phyloP scores from a whole-genome alignment of 2,113 vertebrate genomes.

The Ardeotis arabs region DNA sequence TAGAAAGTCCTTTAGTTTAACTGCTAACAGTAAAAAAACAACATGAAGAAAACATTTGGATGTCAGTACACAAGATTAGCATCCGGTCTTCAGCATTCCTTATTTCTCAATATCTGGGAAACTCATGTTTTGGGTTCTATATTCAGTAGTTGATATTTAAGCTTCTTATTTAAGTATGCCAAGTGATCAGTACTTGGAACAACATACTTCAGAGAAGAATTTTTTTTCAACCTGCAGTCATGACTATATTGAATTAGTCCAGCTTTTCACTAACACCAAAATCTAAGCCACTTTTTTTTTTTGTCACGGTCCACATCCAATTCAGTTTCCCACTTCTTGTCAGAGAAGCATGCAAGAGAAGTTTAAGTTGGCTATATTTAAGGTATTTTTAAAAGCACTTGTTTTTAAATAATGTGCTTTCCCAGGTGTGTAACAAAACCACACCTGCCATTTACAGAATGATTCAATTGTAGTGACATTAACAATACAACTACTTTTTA shows the following conservation, averaged over 20 bases:
- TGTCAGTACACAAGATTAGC: not conserved
- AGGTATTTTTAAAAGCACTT: not conserved
- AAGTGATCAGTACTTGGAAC: not conserved
- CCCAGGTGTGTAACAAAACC: not conserved
- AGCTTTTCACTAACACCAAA: not conserved
- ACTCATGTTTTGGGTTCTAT: fast-evolving
- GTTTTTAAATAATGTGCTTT: not conserved
- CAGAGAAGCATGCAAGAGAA: not conserved
- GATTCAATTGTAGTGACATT: fast-evolving
- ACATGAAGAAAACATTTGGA: fast-evolving
- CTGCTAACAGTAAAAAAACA: not conserved
- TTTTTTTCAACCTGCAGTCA: not conserved
- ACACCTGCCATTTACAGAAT: not conserved
- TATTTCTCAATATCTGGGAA: not conserved
- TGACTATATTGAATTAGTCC: not conserved
- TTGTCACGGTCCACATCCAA: not conserved
- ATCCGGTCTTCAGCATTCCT: not conserved
- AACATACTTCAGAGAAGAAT: not conserved
- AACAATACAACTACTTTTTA: not conserved
- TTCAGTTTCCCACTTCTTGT: not conserved
- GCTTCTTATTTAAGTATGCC: not conserved
- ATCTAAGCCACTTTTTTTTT: not conserved
- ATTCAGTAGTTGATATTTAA: not conserved
- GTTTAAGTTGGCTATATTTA: not conserved
- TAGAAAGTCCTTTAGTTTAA: not conserved